A percentile compares a stretch with the other conserved stretches of the same genome.
Conservation (phyloP, 2,888 invertebrate species). For the Phanerotoma sp. region DNA sequence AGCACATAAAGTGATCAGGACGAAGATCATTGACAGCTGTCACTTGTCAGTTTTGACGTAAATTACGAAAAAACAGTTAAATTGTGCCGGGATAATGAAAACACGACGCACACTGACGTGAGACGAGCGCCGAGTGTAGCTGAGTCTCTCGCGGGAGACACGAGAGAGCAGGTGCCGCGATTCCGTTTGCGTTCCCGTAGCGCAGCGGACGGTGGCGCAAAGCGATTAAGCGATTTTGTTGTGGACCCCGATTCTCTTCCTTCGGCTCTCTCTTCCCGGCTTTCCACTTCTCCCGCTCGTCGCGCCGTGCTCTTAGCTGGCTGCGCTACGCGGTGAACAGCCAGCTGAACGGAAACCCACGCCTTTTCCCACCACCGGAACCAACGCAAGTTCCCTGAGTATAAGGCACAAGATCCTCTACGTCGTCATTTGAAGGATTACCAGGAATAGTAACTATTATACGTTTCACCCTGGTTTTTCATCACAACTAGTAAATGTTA, state of each 20-base stretch:
- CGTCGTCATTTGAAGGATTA: conserved; percentile 2
- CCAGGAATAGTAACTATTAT: neutral
- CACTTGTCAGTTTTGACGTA: conserved; percentile 34
- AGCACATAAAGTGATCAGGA: conserved; percentile 24
- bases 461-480: neutral
- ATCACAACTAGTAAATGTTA: too few relatives aligned
- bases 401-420: neutral
- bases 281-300: conserved; percentile 54
- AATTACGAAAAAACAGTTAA: neutral
- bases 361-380: conserved; percentile 28
- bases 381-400: conserved; percentile 9
- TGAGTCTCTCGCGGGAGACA: conserved; percentile 34
- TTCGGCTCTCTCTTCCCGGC: conserved; percentile 44
- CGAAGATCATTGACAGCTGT: conserved; percentile 43
- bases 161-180: conserved; percentile 42
- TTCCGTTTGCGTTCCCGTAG: conserved; percentile 22
- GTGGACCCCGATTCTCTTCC: conserved; percentile 56
- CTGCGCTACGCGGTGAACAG: conserved; percentile 48
- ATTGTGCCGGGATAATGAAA: conserved; percentile 1
- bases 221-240: conserved; percentile 59
- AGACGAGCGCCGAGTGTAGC: conserved; percentile 30
- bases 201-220: conserved; percentile 55
- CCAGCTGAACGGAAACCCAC: conserved; percentile 46
- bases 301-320: conserved; percentile 48
- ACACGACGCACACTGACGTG: conserved; percentile 31